phyloP scores from a whole-genome alignment of 2,113 vertebrate genomes.

The Xiphorhynchus elegans region DNA sequence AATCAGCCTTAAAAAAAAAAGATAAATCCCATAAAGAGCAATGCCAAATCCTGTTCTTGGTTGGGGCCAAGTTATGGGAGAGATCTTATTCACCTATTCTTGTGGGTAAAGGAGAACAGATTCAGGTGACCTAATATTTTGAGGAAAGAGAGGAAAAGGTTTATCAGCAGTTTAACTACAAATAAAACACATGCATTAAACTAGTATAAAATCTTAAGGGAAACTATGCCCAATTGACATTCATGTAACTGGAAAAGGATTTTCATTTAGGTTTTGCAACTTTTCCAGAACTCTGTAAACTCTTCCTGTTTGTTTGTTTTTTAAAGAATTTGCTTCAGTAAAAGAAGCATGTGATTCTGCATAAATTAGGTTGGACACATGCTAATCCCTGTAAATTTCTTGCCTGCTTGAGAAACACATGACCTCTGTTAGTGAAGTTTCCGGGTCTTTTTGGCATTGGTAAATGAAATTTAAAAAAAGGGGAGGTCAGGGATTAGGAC shows the following conservation, averaged over 20 bases:
- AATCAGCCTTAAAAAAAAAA: conserved; percentile 44
- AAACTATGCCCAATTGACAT: conserved; percentile 12
- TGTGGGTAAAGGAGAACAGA: not conserved
- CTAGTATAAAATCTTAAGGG: not conserved
- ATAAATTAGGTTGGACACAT: conserved; percentile 3
- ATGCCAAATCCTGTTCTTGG: not conserved
- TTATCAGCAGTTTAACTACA: not conserved
- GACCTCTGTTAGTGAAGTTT: not conserved
- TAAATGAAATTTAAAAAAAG: not conserved
- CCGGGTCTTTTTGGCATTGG: not conserved
- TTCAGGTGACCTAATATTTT: not conserved
- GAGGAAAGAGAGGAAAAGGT: not conserved
- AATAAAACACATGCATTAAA: not conserved
- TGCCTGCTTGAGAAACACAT: not conserved
- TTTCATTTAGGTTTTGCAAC: not conserved
- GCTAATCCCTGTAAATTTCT: not conserved
- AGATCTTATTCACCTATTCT: not conserved
- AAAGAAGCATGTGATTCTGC: not conserved
- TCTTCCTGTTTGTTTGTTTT: not conserved
- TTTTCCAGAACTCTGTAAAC: not conserved
- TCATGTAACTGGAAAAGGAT: not conserved
- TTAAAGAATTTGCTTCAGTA: not conserved
- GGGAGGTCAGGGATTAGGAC: accelerated
- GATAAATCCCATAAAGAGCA: not conserved
- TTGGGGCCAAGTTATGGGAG: not conserved